Percentiles rank a stretch among this genome's conserved stretches.
Evolutionary conservation across 2,113 vertebrate genomes (phyloP).

Genomic region (Equus przewalskii): DNA sequence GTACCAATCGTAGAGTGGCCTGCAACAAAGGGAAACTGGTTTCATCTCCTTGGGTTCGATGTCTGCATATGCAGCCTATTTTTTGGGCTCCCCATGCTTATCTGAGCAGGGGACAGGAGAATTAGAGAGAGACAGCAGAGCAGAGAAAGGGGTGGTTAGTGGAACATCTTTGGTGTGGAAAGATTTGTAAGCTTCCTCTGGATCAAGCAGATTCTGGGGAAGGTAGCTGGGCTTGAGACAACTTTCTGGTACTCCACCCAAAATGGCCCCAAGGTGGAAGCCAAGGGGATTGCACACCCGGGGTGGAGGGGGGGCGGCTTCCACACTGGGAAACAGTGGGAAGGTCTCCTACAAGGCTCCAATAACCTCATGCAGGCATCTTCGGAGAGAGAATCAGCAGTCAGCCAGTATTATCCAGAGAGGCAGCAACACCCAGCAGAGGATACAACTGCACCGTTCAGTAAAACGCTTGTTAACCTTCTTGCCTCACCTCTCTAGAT

Average conservation of each 20-base stretch:
- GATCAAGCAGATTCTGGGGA: not conserved
- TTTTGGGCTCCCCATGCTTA: not conserved
- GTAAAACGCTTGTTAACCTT: not conserved
- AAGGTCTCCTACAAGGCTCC: not conserved
- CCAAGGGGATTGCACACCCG: not conserved
- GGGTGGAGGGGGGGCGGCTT: not conserved
- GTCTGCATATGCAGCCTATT: not conserved
- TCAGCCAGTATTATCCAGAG: not conserved
- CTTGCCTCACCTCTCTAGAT: not conserved
- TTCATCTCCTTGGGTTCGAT: not conserved
- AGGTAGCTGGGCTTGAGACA: not conserved
- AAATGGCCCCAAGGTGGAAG: not conserved
- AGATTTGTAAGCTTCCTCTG: not conserved
- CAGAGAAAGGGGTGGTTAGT: not conserved
- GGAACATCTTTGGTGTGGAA: not conserved
- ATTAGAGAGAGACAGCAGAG: not conserved
- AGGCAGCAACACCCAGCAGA: not conserved
- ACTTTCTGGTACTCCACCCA: not conserved
- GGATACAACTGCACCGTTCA: not conserved
- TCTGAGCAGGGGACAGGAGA: not conserved
- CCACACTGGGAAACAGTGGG: not conserved
- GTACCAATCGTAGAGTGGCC: not conserved
- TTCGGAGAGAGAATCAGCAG: not conserved
- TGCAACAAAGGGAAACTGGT: not conserved
- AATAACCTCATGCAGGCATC: not conserved